Conservation (phyloP, 2,888 invertebrate genomes). For the Myopa tessellatipennis region DNA sequence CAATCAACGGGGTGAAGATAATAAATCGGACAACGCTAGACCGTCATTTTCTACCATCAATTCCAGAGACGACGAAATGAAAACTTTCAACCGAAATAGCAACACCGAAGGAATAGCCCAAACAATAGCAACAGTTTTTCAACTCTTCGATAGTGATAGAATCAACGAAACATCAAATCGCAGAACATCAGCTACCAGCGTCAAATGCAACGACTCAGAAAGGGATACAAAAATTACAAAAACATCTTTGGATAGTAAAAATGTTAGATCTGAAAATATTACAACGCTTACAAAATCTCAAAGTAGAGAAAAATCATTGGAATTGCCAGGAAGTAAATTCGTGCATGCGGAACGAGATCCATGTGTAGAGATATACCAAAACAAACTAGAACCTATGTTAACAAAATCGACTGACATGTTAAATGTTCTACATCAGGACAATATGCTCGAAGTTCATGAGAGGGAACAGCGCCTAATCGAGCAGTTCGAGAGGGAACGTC, state of each 20-base stretch:
- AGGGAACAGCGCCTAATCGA: conserved; percentile 57
- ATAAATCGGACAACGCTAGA: background rate
- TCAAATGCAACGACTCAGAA: too few relatives aligned
- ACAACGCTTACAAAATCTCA: conserved; percentile 39
- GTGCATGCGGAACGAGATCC: conserved; percentile 38
- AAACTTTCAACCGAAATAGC: conserved; percentile 32
- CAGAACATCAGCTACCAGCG: too few relatives aligned
- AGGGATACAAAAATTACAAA: too few relatives aligned
- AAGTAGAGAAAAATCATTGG: conserved; percentile 55
- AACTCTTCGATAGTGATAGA: too few relatives aligned
- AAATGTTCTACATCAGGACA: conserved; percentile 52
- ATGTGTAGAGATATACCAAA: conserved; percentile 17
- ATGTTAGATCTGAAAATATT: background rate
- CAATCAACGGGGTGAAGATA: background rate
- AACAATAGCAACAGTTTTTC: background rate
- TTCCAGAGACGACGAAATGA: conserved; percentile 38
- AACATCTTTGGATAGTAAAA: background rate
- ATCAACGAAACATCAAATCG: too few relatives aligned
- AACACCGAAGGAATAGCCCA: background rate
- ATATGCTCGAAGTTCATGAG: conserved; percentile 37
- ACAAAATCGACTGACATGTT: conserved; percentile 54
- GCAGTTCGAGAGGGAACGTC: conserved; percentile 63
- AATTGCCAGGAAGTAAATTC: conserved; percentile 52
- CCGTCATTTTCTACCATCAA: background rate
- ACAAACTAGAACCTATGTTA: conserved; percentile 48